Base-by-base conservation (phyloP, 2,113 vertebrate genomes). In the Oncorhynchus nerka region DNA sequence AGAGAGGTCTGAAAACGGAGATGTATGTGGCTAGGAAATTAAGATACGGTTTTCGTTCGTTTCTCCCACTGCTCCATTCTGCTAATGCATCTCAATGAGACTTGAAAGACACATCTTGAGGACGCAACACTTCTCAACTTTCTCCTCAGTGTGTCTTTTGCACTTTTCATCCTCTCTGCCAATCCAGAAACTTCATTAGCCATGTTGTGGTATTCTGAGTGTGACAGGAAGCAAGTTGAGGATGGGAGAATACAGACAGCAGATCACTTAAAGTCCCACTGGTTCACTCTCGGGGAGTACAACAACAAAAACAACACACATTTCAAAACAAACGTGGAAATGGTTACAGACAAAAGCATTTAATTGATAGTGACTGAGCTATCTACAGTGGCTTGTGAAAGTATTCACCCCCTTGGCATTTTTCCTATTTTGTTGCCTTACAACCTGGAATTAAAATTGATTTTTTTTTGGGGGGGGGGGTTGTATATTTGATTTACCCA, bases 101-200 rank as follows among this genome's bases (percentile, higher is more conserved):
- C 71, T 75, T 76, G 79, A 78, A 81, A 81, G 83, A 79, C 59
- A 76, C 73, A 84, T 83, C 77, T 78, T 70, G 75, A 70, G 84
- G 76, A 84, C 22, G 26, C 39, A 75, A 81, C 83, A 78, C 62
- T 71, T 84, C 81, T 83, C 77, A 78, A 79, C 11, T 70, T 19
- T 22, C 30, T 79, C 73, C 71, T 55, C 67, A 65, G 72, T 16
- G n/a, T 71, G 39, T 45, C 39, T 55, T 20, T 69, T 73, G 45
- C 75, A 32, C 79, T 75, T 86, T 75, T 82, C 74, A 78, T 85
- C 76, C 24, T 16, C 32, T 13, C 61, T 55, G 32, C 13, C 72
- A 74, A 59, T 65, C 51, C 55, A 59, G 76, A 86, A 81, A 85
- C 75, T 78, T 82, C 79, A 85, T 91, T 89, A 73, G 75, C 82